These are phyloP conservation scores for Lacanobia wlatinum DNA, from an alignment of 2,888 invertebrate species.

Conservation along the genomic window DNA sequence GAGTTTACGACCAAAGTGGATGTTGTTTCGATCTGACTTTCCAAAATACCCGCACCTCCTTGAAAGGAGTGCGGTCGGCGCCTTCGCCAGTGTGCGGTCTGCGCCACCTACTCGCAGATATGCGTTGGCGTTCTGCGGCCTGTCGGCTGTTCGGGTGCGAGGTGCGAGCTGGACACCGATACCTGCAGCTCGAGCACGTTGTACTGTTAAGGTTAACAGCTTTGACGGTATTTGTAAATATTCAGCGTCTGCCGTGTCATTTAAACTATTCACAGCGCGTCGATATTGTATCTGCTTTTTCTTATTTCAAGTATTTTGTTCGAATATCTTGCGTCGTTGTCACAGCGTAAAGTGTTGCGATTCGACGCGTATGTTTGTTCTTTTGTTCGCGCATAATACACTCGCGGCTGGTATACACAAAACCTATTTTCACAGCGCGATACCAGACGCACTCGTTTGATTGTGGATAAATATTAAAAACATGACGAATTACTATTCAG, in stretches of 20 bases:
- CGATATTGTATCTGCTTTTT: constrained; percentile 62
- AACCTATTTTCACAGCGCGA: constrained; percentile 79
- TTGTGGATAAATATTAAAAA: constrained; percentile 64
- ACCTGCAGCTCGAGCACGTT: constrained; percentile 66
- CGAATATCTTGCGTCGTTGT: constrained; percentile 73
- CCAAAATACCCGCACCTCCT: constrained; percentile 78
- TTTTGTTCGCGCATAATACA: constrained; percentile 85
- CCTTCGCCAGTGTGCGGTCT: constrained; percentile 59
- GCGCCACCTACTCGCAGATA: constrained; percentile 73
- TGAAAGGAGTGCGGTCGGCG: constrained; percentile 69
- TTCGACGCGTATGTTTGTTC: constrained; percentile 87
- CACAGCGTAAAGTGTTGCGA: constrained; percentile 82
- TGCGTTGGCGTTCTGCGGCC: constrained; percentile 75
- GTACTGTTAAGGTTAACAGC: constrained; percentile 79
- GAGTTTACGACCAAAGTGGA: constrained; percentile 73
- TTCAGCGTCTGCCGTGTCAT: constrained; percentile 71
- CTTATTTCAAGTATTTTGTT: constrained; percentile 68
- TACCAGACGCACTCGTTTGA: constrained; percentile 61
- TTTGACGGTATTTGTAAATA: constrained; percentile 85
- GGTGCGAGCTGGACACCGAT: constrained; percentile 63
- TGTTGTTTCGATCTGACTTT: constrained; percentile 77
- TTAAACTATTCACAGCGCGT: constrained; percentile 59
- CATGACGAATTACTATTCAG: constrained; percentile 27
- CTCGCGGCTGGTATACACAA: constrained; percentile 79
- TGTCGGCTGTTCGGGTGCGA: constrained; percentile 72